Conservation (phyloP, 2,888 invertebrate genomes). For the Myathropa florea region DNA sequence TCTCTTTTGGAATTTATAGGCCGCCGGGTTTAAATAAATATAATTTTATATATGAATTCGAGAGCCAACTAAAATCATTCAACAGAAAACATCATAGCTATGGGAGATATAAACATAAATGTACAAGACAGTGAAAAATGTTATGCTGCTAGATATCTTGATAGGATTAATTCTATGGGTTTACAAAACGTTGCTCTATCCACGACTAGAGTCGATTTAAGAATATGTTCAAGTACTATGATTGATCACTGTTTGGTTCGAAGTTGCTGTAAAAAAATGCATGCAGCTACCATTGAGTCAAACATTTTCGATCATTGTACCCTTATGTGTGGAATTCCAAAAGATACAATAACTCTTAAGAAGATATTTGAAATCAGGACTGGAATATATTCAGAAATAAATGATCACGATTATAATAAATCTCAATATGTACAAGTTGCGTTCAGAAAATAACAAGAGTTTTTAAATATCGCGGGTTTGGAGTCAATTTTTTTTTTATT, state of each 20-base stretch:
- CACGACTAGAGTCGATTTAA: slow-evolving; percentile 3
- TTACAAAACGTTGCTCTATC: neutral
- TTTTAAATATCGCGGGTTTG: no score
- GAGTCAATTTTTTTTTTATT: no score
- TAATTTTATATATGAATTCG: neutral
- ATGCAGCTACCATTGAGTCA: neutral
- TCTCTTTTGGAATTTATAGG: no score
- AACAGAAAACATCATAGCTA: neutral
- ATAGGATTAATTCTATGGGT: neutral
- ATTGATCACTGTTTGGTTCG: slow-evolving; percentile 14
- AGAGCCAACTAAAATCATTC: neutral
- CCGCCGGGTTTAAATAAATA: no score
- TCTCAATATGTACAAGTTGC: no score
- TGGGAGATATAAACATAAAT: neutral
- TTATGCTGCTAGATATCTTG: neutral
- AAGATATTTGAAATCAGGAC: no score
- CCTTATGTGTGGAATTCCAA: neutral
- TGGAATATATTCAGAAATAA: no score
- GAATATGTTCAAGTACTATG: neutral
- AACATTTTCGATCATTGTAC: neutral
- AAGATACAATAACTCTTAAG: neutral
- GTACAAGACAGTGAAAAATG: neutral
- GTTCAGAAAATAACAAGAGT: no score
- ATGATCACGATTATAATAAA: no score
- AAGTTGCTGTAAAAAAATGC: neutral